A percentile compares a stretch with the other conserved stretches of the same genome.
phyloP scores from a whole-genome alignment of 2,888 invertebrate genomes.

The Apotomis turbidana region DNA sequence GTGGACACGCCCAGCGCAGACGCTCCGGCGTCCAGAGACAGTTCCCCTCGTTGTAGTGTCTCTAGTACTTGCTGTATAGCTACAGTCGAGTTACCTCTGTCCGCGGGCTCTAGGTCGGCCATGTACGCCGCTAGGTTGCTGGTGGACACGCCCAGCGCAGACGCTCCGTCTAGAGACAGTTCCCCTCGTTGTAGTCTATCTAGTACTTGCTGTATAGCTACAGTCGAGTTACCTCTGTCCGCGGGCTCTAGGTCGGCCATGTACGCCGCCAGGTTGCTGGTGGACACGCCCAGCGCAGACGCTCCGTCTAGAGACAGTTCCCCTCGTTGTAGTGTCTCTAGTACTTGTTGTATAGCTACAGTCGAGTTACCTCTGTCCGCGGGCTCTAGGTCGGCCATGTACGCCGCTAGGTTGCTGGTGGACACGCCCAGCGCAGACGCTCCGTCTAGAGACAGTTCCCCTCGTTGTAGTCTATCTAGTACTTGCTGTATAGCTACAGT shows the following conservation, averaged over 20 bases:
- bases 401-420: constrained; percentile 89
- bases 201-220: constrained; percentile 74
- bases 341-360: constrained; percentile 67
- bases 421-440: constrained; percentile 90
- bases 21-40: constrained; percentile 87
- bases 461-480: constrained; percentile 87
- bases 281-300: constrained; percentile 89
- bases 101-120: constrained; percentile 58
- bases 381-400: constrained; percentile 68
- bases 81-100: constrained; percentile 52
- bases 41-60: constrained; percentile 88
- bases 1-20: constrained; percentile 90
- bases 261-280: constrained; percentile 89
- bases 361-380: constrained; percentile 55
- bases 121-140: constrained; percentile 88
- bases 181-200: constrained; percentile 79
- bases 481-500: constrained; percentile 80
- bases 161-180: constrained; percentile 85
- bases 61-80: constrained; percentile 65
- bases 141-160: constrained; percentile 90
- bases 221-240: constrained; percentile 54
- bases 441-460: constrained; percentile 88
- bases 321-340: constrained; percentile 83
- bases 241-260: constrained; percentile 60
- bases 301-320: constrained; percentile 85